These are phyloP conservation scores for Glareola pratincola DNA, from an alignment of 2,113 vertebrate genomes.

Conservation along the genomic window DNA sequence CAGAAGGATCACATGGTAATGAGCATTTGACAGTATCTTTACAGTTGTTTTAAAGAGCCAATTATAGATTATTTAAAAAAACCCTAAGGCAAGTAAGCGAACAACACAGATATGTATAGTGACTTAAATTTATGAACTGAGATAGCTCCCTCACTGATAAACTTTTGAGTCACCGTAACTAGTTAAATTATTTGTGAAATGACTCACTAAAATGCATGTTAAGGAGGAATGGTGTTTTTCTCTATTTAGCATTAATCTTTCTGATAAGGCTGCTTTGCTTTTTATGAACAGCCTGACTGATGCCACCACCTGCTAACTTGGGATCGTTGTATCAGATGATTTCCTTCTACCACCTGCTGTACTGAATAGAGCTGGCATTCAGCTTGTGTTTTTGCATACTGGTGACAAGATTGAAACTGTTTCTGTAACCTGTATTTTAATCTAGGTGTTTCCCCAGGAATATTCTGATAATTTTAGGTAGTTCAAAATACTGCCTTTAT, in stretches of 20 bases:
- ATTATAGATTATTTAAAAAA: background rate
- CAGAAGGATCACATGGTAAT: rapidly evolving
- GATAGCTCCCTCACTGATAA: background rate
- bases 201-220: background rate
- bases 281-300: slow-evolving; percentile 26
- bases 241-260: background rate
- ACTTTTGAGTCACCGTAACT: background rate
- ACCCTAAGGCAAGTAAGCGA: background rate
- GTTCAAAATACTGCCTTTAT: background rate
- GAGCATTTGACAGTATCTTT: background rate
- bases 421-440: background rate
- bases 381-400: background rate
- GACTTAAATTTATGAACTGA: background rate
- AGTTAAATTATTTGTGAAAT: background rate
- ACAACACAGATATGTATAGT: background rate
- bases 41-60: background rate
- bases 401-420: background rate
- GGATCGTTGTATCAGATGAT: background rate
- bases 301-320: slow-evolving; percentile 18
- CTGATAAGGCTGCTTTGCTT: background rate
- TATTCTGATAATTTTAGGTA: background rate
- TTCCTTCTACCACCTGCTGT: slow-evolving; percentile 36
- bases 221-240: background rate
- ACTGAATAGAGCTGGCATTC: background rate
- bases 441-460: background rate